A percentile compares a stretch with the other conserved stretches of the same genome.
These are phyloP conservation scores for Tipula helvola DNA, from an alignment of 2,888 invertebrate species.

Conservation along the genomic window DNA sequence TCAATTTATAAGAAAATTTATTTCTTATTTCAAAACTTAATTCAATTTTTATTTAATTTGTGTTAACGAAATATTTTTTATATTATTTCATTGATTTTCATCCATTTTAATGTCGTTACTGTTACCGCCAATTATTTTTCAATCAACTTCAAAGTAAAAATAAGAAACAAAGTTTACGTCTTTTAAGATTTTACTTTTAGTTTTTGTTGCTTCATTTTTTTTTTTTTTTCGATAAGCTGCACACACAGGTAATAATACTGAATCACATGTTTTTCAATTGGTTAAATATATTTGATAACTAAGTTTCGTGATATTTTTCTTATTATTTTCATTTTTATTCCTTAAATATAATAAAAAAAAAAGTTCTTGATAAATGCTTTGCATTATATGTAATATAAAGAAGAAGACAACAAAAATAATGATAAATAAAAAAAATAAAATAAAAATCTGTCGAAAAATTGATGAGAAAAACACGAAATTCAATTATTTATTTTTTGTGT, in stretches of 20 bases:
- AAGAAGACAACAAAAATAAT: background rate
- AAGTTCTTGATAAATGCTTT: background rate
- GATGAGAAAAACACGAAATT: slow-evolving; percentile 4
- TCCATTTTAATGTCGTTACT: background rate
- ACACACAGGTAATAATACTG: background rate
- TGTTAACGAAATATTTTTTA: background rate
- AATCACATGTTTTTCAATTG: background rate
- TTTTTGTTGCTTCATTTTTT: background rate
- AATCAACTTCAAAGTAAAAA: background rate
- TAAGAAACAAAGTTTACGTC: background rate
- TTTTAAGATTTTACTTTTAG: background rate
- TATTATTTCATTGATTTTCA: background rate
- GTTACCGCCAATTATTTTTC: background rate
- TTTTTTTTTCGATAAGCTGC: background rate
- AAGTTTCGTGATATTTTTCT: background rate
- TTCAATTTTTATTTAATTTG: background rate
- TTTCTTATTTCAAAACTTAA: background rate
- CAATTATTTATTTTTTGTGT: background rate
- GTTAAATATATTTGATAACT: background rate
- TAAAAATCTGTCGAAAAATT: background rate
- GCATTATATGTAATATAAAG: background rate
- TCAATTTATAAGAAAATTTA: background rate
- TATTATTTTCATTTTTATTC: background rate
- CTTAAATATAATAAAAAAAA: background rate
- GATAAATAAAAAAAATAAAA: background rate